Conservation (phyloP, 2,113 vertebrate genomes). For the Calonectris borealis region DNA sequence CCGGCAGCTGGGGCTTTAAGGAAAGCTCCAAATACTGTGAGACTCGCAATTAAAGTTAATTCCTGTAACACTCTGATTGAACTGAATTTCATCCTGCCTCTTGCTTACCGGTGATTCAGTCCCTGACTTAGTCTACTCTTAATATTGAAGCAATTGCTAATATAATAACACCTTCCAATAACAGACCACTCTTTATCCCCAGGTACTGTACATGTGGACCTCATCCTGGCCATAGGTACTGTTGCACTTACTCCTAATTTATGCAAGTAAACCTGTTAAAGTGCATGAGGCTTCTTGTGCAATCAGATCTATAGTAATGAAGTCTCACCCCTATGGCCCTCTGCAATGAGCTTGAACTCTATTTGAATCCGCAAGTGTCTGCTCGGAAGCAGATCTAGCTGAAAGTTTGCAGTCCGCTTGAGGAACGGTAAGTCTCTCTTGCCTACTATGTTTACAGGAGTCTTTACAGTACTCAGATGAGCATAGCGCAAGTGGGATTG, state of each 20-base stretch:
- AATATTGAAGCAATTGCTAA: not conserved
- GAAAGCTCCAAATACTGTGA: not conserved
- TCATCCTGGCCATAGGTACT: not conserved
- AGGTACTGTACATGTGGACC: not conserved
- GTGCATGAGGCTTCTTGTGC: not conserved
- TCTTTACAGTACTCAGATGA: not conserved
- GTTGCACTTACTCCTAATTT: not conserved
- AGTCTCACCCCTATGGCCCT: not conserved
- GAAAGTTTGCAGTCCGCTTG: not conserved
- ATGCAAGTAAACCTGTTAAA: not conserved
- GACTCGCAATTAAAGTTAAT: not conserved
- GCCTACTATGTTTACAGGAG: not conserved
- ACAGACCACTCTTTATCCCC: not conserved
- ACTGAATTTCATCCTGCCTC: not conserved
- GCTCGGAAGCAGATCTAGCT: not conserved
- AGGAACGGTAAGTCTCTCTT: not conserved
- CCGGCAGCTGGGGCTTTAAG: not conserved
- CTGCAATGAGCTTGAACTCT: not conserved
- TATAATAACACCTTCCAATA: not conserved
- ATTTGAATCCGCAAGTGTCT: no score
- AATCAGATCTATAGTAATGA: not conserved
- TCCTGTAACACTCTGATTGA: not conserved
- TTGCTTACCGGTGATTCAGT: not conserved
- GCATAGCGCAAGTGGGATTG: fast-evolving
- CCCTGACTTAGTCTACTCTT: not conserved